A percentile compares a stretch with the other conserved stretches of the same genome.
These are phyloP conservation scores for Ataeniobius toweri DNA, from an alignment of 2,797 vertebrate genomes.

Conservation along the genomic window DNA sequence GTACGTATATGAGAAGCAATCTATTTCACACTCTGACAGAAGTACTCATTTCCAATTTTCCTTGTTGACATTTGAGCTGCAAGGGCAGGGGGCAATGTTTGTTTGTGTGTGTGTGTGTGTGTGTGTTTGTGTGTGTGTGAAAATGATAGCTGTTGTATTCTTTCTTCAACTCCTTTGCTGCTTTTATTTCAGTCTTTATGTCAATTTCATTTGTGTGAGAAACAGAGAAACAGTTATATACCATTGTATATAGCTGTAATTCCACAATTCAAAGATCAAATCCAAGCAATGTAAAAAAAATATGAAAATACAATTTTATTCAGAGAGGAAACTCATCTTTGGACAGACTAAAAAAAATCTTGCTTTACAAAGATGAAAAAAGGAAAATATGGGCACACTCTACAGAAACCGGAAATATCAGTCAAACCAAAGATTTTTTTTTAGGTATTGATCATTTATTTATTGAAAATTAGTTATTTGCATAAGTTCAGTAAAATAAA, in stretches of 20 bases:
- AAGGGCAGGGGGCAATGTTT: conserved; percentile 39
- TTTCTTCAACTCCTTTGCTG: conserved; percentile 18
- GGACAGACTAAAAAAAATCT: neutral
- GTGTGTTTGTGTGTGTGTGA: conserved; percentile 18
- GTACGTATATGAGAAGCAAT: conserved; percentile 79
- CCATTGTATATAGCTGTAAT: neutral
- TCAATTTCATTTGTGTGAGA: conserved; percentile 6
- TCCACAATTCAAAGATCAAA: neutral
- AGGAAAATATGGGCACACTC: neutral
- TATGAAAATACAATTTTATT: neutral
- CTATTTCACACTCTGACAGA: conserved; percentile 81
- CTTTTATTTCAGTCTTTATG: conserved; percentile 24
- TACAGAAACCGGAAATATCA: neutral
- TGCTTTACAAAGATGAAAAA: neutral
- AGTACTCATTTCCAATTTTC: conserved; percentile 80
- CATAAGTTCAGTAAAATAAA: neutral
- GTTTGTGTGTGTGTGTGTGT: conserved; percentile 22
- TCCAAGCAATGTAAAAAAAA: neutral
- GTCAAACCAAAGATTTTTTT: neutral
- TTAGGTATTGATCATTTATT: neutral
- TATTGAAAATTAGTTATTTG: neutral
- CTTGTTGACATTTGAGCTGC: conserved; percentile 78
- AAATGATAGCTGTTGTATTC: conserved; percentile 14
- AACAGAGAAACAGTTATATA: neutral
- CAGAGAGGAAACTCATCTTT: neutral